Base-by-base conservation (phyloP, 2,888 invertebrate species). In the Nephrotoma flavescens region DNA sequence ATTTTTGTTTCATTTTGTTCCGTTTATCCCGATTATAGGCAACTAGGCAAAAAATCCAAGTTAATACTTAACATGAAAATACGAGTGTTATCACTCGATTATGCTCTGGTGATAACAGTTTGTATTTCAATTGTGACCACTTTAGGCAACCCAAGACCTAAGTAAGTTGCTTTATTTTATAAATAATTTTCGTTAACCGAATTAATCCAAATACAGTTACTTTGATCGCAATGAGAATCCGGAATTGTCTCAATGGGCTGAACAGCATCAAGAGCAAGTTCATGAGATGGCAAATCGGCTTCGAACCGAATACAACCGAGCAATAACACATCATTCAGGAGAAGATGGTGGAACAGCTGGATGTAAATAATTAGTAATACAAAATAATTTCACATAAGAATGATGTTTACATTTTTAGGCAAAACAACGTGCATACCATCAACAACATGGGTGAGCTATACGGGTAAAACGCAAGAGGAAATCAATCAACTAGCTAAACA, bases 401-500 rank as follows among this genome's bases (percentile, higher is more conserved):
- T 31, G 31, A 71, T 11, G 7, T 71, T 71, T 71, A 84, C 41
- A 84, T 84, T 84, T 42, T 42, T 9, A 84, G 84, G 84, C 12
- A 84, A 41, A 42, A 85, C 85, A 6, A 19, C 31, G 6, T 85
- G 85, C 45, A 42, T 44, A 41, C 86, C 86, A 15, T 44, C 42
- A n/a, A 41, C n/a, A 6, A 41, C 57, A 9, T 86, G 90, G n/a
- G 88, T 89, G 7, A 88, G 89, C 41, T 88, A 91, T 6, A 89
- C 89, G 41, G 91, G 91, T 1, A 91, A 90, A 88, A 89, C 88
- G 6, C 88, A 89, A 0, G 88, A 89, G 6, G 91, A 91, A 85
- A 47, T 88, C 2, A 88, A 88, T 83, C 9, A 44, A 31, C 6
- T 88, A 0, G 87, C 88, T 6, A 87, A 87, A 45, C 87, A 88